A percentile compares a stretch with the other conserved stretches of the same genome.
Evolutionary conservation across 2,888 invertebrate genomes (phyloP).

Genomic region (Tinea trinotella): DNA sequence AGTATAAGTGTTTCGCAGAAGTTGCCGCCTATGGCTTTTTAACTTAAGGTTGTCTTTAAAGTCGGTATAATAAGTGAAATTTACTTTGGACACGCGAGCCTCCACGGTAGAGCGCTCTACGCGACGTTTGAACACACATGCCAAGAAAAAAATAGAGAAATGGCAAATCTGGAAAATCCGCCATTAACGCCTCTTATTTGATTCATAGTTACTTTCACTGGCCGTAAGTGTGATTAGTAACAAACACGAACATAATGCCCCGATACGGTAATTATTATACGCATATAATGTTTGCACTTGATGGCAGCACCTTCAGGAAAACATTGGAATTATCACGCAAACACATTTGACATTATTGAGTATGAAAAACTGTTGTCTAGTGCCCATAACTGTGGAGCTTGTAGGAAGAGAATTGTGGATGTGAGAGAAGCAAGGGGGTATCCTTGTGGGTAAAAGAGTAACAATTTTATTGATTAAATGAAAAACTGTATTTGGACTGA

Average conservation of each 20-base stretch:
- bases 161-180: conserved; percentile 53
- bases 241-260: not conserved
- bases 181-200: conserved; percentile 38
- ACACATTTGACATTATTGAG: too few species aligned
- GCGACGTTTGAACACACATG: conserved; percentile 40
- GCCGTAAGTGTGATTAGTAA: conserved; percentile 27
- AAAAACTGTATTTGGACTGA: not conserved
- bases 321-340: too few species aligned
- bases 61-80: conserved; percentile 41
- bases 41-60: conserved; percentile 18
- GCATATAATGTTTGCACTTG: not conserved
- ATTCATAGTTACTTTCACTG: conserved; percentile 59
- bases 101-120: conserved; percentile 54
- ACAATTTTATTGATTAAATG: not conserved
- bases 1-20: conserved; percentile 10
- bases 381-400: too few species aligned
- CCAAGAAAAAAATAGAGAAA: conserved; percentile 39
- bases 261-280: not conserved
- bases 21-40: not conserved
- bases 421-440: too few species aligned
- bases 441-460: too few species aligned
- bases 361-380: too few species aligned
- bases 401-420: too few species aligned
- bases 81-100: conserved; percentile 45
- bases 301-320: not conserved